Evolutionary conservation across 2,113 vertebrate species (phyloP), one percentile per base, ranked within the genome.

Genomic region (Oreochromis tanganicae): DNA sequence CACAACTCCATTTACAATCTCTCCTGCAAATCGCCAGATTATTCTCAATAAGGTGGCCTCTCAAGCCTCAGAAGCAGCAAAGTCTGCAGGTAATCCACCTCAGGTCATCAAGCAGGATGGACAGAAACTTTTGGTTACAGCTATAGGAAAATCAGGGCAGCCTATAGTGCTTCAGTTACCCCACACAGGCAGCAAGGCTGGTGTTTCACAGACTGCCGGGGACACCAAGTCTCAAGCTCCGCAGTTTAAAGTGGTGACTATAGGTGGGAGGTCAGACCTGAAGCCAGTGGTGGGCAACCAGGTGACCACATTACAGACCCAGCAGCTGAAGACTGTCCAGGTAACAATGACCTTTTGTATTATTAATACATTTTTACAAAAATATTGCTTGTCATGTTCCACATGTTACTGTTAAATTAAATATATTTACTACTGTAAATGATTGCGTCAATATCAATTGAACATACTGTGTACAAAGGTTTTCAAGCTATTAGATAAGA

Each of bases 301-400:
- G 91, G 88, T 98, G 94, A 94, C 98, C 71, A 95, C 97, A 43
- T 93, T 98, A 92, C 98, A 98, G 95, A 96, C 97, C 85, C 98
- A 98, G 95, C 98, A 98, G 92, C 97, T 99, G 91, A 99, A 99
- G 97, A 97, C 98, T 59, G 96, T 99, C 17, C 98, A 99, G 98
- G 98, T 99, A 83, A 85, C 54, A 7, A 7, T 17, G 12, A 54
- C 2, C 36, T 19, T 82, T 29, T 59, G 36, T 81, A 4, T 27
- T 59, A 57, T 41, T 46, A n/a, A 61, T 29, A 12, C 1, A 81
- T 63, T 63, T 61, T 66, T 66, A 38, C 61, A 66, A 66, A 29
- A 29, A 36, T 14, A 24, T 48, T 48, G 19, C 4, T 52, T 78
- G 16, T 34, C 27, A 52, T 78, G 27, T 78, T 52, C 17, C 16